phyloP scores from a whole-genome alignment of 2,888 invertebrate genomes.

The Peribatodes rhomboidaria region DNA sequence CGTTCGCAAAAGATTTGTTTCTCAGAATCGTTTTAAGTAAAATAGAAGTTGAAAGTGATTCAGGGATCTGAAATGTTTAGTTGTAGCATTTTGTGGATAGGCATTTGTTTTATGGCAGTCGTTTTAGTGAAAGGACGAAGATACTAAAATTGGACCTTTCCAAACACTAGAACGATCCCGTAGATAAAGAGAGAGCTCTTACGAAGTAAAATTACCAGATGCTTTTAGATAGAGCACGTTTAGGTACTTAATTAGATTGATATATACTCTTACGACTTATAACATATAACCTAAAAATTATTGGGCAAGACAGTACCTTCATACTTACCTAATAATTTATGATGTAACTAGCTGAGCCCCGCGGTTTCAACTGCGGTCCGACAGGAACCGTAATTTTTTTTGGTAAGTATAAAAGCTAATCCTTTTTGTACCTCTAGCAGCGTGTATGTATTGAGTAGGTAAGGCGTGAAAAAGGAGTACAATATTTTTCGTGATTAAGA shows the following conservation, averaged over 20 bases:
- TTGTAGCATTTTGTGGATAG: not conserved
- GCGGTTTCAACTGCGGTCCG: too few species aligned
- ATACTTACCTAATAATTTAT: too few species aligned
- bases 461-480: too few species aligned
- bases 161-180: conserved; percentile 35
- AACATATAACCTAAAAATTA: too few species aligned
- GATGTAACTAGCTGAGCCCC: too few species aligned
- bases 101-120: not conserved
- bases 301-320: too few species aligned
- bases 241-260: not conserved
- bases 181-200: conserved; percentile 9
- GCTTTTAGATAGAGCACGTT: not conserved
- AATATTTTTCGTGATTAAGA: too few species aligned
- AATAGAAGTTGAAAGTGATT: not conserved
- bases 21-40: not conserved
- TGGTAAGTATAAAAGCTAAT: too few species aligned
- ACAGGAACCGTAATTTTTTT: too few species aligned
- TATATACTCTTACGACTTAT: too few species aligned
- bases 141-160: conserved; percentile 1
- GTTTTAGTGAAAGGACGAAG: not conserved
- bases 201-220: not conserved
- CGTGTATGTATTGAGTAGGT: too few species aligned
- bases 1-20: conserved; percentile 6
- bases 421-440: too few species aligned
- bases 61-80: not conserved